Conservation (phyloP, 2,797 vertebrate species). For the Mycteria americana region DNA sequence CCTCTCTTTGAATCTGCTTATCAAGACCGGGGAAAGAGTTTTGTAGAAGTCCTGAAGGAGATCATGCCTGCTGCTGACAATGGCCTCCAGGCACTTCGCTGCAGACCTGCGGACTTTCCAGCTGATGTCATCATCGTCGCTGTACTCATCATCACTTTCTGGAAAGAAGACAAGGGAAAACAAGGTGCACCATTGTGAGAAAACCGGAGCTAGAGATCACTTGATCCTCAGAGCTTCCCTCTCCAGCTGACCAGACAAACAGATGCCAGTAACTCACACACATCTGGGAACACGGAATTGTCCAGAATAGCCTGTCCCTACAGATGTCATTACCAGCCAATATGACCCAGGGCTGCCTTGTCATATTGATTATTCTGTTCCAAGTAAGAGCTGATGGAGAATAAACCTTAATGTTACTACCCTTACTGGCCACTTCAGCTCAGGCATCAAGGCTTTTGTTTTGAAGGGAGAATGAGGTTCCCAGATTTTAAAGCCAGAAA, state of each 20-base stretch:
- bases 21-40: conserved; percentile 83
- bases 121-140: conserved; percentile 93
- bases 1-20: conserved; percentile 89
- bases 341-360: neutral
- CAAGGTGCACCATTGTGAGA: neutral
- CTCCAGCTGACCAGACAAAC: neutral
- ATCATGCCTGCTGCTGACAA: conserved; percentile 84
- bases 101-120: conserved; percentile 95
- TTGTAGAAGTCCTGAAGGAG: conserved; percentile 86
- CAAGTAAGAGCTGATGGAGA: neutral
- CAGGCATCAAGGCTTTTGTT: neutral
- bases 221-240: neutral
- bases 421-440: neutral
- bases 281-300: neutral
- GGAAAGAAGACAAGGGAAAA: neutral
- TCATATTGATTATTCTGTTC: neutral
- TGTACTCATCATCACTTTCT: conserved; percentile 94
- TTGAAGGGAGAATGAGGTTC: neutral
- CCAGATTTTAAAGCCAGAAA: neutral
- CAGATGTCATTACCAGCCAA: neutral
- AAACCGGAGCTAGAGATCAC: neutral
- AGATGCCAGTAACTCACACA: neutral
- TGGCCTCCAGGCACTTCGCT: conserved; percentile 88
- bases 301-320: neutral
- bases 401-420: neutral